Percentiles rank a stretch among this genome's conserved stretches.
These are phyloP conservation scores for Actinia tenebrosa DNA, from an alignment of 64 coral and sea anemone species.

Conservation along the genomic window DNA sequence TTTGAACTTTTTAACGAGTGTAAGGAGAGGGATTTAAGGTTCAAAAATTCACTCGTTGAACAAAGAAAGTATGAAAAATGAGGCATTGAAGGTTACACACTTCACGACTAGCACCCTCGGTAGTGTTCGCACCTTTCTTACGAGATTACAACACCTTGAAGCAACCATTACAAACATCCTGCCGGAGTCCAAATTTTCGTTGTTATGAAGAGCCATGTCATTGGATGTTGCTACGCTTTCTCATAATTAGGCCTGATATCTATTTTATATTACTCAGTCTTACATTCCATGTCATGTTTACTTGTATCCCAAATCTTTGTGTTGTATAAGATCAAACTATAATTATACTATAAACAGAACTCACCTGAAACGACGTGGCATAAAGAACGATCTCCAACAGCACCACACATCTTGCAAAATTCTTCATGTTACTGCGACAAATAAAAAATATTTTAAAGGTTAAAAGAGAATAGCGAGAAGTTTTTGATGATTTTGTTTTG, in stretches of 20 bases:
- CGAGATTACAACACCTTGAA: not conserved
- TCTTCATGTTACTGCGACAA: not conserved
- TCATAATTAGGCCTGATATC: not conserved
- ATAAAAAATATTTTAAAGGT: not conserved
- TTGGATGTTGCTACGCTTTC: not conserved
- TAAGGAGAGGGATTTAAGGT: not conserved
- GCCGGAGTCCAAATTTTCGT: not conserved
- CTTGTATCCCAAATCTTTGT: not conserved
- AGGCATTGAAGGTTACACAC: not conserved
- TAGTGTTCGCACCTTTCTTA: slow-evolving; percentile 1
- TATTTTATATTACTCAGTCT: not conserved
- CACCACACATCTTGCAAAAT: not conserved
- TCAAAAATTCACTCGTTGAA: not conserved
- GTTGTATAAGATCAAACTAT: not conserved
- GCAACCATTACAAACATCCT: not conserved
- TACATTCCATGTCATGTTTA: not conserved
- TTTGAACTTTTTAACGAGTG: not conserved
- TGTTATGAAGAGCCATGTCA: not conserved
- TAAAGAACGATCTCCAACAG: not conserved
- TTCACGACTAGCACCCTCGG: not conserved
- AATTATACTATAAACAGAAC: not conserved
- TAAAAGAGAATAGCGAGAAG: not conserved
- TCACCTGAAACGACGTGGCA: not conserved
- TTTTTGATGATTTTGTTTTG: not conserved
- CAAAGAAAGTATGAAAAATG: not conserved